Evolutionary conservation across 2,888 invertebrate species (phyloP).

Genomic region (Lysandra coridon): DNA sequence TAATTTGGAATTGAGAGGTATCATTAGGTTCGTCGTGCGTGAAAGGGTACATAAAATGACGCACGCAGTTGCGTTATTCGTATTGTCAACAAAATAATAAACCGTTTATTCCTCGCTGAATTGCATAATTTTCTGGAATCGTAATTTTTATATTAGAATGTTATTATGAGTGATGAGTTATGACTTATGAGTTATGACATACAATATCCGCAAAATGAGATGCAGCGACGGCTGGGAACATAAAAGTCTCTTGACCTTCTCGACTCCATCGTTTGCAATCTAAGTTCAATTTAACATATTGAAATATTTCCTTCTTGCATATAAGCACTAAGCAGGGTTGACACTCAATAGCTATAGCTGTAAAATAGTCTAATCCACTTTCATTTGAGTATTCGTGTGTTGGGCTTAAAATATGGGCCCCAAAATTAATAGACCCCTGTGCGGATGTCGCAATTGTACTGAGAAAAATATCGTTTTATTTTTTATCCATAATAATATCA

Average conservation of each 20-base stretch:
- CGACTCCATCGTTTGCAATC: background rate
- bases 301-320: background rate
- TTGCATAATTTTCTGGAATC: background rate
- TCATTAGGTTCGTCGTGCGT: background rate
- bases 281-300: background rate
- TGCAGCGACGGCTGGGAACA: background rate
- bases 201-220: background rate
- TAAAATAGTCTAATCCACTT: too few species aligned
- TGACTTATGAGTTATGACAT: background rate
- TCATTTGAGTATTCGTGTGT: too few species aligned
- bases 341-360: background rate
- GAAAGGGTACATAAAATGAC: background rate
- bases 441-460: too few species aligned
- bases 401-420: too few species aligned
- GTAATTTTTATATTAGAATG: background rate
- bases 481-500: too few species aligned
- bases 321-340: background rate
- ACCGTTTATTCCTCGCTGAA: background rate
- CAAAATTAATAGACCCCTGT: too few species aligned
- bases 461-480: too few species aligned
- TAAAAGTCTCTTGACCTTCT: constrained; percentile 8
- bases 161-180: background rate
- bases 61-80: background rate
- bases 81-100: background rate
- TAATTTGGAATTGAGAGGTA: background rate